Base-by-base conservation (phyloP, 1,140 invertebrate genomes). In the Drosophila simulans region DNA sequence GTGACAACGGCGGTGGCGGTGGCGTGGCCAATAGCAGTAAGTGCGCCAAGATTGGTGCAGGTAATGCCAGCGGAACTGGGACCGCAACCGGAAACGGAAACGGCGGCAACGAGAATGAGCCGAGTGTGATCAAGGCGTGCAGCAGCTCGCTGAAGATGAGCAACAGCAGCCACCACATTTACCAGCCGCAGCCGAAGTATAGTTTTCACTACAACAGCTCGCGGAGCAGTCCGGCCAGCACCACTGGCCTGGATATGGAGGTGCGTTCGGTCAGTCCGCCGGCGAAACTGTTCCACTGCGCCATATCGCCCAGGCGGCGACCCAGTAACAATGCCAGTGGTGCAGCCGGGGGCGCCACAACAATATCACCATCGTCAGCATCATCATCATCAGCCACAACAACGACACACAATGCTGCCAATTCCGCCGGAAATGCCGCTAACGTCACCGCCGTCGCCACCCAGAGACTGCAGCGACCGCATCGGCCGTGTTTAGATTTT, bases 401-500 rank as follows among this genome's bases (percentile, higher is more conserved):
- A 58, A 58, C 54, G 31, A 80, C 49, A 58, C 75, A 69, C 20
- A 63, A 49, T 59, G 59, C 59, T 60, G 71, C 63, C 69, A 80
- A 81, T 59, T 79, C 70, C 56, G 63, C 55, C 31, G 63, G 63
- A 63, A 68, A 76, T 46, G 77, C 63, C 53, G 55, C 55, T 15
- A 49, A 43, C 52, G 77, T 72, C 63, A 56, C 76, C 51, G 74
- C 79, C 42, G 80, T 82, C 63, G 94, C 92, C 92, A 94, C 93
- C 89, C 95, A 70, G 94, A 94, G 93, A 88, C 94, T 94, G 63
- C 94, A 94, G 82, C 92, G 94, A 77, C 94, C 95, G 69, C 96
- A 96, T 88, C 94, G 97, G 91, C 97, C 97, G 73, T 97, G 96
- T 93, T 94, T 98, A 90, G 97, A 98, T 94, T 98, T 98, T 93